Evolutionary conservation across 2,888 invertebrate species (phyloP).

Genomic region (Nomada lathburiana): DNA sequence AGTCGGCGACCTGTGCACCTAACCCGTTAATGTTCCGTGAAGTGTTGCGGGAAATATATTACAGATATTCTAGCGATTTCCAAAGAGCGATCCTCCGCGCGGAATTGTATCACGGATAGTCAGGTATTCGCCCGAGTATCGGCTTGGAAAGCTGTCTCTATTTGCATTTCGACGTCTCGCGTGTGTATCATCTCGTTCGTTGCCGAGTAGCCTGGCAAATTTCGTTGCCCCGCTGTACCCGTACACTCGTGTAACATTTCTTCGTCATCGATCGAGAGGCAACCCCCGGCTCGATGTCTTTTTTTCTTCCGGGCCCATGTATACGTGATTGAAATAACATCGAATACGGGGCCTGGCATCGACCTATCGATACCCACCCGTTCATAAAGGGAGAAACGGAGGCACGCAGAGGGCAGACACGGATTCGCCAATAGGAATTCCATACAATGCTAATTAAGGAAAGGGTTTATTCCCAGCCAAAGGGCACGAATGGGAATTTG

Average conservation of each 20-base stretch:
- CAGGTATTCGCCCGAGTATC: conserved; percentile 2
- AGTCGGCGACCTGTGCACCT: too few relatives aligned
- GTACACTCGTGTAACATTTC: background rate
- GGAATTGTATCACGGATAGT: background rate
- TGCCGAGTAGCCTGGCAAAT: conserved; percentile 15
- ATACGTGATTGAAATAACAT: conserved; percentile 71
- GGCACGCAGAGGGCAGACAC: conserved; percentile 31
- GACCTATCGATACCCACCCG: conserved; percentile 60
- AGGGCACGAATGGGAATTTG: conserved; percentile 78
- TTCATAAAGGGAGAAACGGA: conserved; percentile 26
- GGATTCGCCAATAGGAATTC: conserved; percentile 72
- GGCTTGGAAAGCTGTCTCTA: conserved; percentile 35
- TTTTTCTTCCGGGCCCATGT: conserved; percentile 29
- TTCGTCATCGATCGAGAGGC: background rate
- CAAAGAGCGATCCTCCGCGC: background rate
- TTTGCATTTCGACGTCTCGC: conserved; percentile 28
- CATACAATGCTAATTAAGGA: conserved; percentile 81
- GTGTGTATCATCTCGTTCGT: conserved; percentile 31
- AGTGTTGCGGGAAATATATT: background rate
- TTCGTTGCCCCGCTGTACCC: background rate
- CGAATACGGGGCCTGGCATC: conserved; percentile 38
- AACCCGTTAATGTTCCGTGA: background rate
- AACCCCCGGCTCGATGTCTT: conserved; percentile 43
- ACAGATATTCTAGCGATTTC: conserved; percentile 19
- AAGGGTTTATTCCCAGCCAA: conserved; percentile 77